A percentile compares a stretch with the other conserved stretches of the same genome.
These are phyloP conservation scores for Muschampia plurimacula DNA, from an alignment of 2,888 invertebrate species.

Conservation along the genomic window DNA sequence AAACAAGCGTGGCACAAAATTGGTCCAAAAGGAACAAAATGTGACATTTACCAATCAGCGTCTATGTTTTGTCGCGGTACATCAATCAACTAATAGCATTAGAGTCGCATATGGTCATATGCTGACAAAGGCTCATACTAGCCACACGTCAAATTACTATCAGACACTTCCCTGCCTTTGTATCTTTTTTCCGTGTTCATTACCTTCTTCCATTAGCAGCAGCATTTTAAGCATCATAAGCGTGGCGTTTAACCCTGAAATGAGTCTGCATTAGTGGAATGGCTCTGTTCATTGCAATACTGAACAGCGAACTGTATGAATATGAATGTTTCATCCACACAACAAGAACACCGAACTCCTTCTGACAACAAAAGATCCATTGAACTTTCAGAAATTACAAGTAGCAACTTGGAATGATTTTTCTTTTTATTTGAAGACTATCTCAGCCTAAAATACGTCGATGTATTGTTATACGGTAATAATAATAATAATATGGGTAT, in stretches of 20 bases:
- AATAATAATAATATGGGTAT: no score
- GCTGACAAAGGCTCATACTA: no score
- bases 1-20: no score
- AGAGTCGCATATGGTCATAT: no score
- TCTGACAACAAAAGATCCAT: conserved; percentile 21
- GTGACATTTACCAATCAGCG: no score
- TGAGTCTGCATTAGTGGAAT: conserved; percentile 45
- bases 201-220: background rate
- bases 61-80: no score
- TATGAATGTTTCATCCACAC: conserved; percentile 26
- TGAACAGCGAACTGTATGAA: conserved; percentile 10
- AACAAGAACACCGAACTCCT: conserved; percentile 6
- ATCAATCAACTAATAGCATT: no score
- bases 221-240: conserved; percentile 41
- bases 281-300: conserved; percentile 19
- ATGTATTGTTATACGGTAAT: no score
- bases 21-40: no score
- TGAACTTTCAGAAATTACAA: conserved; percentile 7
- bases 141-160: background rate
- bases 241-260: conserved; percentile 47
- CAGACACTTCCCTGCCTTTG: background rate
- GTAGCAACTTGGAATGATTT: background rate
- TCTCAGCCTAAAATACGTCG: background rate
- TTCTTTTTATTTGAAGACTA: background rate
- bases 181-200: background rate